A percentile compares a stretch with the other conserved stretches of the same genome.
Conservation (phyloP, 2,113 vertebrate genomes). For the Capreolus pygargus region DNA sequence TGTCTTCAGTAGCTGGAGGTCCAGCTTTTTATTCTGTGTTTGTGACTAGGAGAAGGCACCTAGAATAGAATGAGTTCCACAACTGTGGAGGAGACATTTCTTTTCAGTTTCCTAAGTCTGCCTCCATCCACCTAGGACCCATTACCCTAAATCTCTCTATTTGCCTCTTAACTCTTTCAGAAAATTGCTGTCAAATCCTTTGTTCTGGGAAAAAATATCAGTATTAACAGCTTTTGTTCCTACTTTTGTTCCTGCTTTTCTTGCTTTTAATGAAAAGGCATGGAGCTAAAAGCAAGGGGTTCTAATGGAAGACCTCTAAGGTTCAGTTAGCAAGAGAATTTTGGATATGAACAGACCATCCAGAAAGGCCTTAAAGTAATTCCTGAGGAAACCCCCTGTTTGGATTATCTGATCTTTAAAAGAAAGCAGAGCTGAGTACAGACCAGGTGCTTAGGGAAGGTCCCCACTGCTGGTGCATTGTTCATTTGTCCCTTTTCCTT, state of each 20-base stretch:
- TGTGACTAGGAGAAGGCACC: not conserved
- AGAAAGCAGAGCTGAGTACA: not conserved
- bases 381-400: not conserved
- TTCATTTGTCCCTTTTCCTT: not conserved
- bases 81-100: not conserved
- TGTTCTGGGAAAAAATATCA: not conserved
- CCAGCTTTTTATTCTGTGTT: not conserved
- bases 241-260: not conserved
- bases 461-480: fast-evolving
- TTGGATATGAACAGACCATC: not conserved
- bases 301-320: not conserved
- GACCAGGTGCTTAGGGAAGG: not conserved
- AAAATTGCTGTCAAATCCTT: not conserved
- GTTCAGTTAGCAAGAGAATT: not conserved
- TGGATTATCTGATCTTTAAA: not conserved
- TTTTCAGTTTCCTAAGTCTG: not conserved
- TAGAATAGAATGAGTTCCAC: not conserved
- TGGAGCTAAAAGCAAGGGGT: not conserved
- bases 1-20: not conserved
- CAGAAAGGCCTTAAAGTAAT: not conserved
- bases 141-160: not conserved
- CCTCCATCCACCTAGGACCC: not conserved
- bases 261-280: not conserved
- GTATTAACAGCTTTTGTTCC: not conserved
- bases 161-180: not conserved